phyloP scores from a whole-genome alignment of 2,888 invertebrate genomes.

The Brenthis daphne region DNA sequence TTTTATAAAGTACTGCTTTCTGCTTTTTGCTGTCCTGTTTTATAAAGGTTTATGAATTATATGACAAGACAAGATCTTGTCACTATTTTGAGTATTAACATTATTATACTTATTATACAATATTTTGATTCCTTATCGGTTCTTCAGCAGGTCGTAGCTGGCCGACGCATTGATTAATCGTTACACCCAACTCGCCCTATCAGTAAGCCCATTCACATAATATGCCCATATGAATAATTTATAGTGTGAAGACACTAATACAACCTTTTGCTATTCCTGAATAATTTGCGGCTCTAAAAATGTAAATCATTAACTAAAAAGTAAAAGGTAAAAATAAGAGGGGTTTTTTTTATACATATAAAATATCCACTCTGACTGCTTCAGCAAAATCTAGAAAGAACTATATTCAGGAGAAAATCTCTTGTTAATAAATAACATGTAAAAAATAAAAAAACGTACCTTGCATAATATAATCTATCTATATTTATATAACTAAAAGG shows the following conservation, averaged over 20 bases:
- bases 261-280: constrained; percentile 13
- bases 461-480: no score
- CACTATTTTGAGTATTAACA: no score
- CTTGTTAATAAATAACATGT: no score
- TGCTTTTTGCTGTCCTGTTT: no score
- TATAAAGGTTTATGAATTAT: no score
- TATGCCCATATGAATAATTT: constrained; percentile 16
- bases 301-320: background rate
- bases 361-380: background rate
- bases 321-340: background rate
- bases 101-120: no score
- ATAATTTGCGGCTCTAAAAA: constrained; percentile 13
- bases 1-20: no score
- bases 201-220: constrained; percentile 1
- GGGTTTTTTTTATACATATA: background rate
- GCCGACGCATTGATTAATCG: constrained; percentile 10
- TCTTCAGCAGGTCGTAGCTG: background rate
- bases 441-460: no score
- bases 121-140: background rate
- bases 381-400: no score
- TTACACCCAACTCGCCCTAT: constrained; percentile 8
- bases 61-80: no score
- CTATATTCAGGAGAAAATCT: no score
- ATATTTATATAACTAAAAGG: no score
- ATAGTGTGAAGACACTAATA: constrained; percentile 10